Evolutionary conservation across 2,888 invertebrate species (phyloP).

Genomic region (Deroplatys truncata): DNA sequence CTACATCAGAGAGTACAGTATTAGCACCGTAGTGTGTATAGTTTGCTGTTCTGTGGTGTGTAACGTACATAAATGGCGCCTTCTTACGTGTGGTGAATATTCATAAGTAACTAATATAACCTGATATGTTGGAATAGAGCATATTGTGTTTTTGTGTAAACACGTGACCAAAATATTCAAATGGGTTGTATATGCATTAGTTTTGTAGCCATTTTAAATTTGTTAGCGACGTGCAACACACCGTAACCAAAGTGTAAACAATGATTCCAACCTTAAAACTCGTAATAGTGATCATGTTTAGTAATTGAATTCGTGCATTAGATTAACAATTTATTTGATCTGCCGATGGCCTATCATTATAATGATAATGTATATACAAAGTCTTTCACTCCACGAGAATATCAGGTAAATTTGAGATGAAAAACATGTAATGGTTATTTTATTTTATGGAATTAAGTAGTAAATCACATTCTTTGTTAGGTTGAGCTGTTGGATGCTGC

Average conservation of each 20-base stretch:
- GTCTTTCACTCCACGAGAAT: constrained; percentile 74
- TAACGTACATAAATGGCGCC: no score
- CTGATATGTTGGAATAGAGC: no score
- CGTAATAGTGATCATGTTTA: background rate
- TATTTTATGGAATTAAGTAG: background rate
- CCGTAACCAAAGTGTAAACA: background rate
- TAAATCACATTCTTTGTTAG: constrained; percentile 39
- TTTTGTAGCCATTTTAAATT: no score
- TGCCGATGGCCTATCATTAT: constrained; percentile 50
- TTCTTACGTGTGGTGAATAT: no score
- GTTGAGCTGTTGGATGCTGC: constrained; percentile 75
- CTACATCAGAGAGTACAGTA: no score
- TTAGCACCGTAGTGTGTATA: no score
- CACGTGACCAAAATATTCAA: no score
- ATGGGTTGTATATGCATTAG: no score
- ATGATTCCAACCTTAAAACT: background rate
- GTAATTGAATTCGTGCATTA: background rate
- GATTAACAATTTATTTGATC: background rate
- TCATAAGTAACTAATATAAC: no score
- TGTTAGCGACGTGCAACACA: background rate
- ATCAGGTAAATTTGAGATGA: constrained; percentile 52
- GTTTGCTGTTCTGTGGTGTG: no score
- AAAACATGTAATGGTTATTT: background rate
- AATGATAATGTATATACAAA: constrained; percentile 68
- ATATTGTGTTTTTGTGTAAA: no score